Evolutionary conservation across 2,113 vertebrate genomes (phyloP).

Genomic region (Eulemur rufifrons): DNA sequence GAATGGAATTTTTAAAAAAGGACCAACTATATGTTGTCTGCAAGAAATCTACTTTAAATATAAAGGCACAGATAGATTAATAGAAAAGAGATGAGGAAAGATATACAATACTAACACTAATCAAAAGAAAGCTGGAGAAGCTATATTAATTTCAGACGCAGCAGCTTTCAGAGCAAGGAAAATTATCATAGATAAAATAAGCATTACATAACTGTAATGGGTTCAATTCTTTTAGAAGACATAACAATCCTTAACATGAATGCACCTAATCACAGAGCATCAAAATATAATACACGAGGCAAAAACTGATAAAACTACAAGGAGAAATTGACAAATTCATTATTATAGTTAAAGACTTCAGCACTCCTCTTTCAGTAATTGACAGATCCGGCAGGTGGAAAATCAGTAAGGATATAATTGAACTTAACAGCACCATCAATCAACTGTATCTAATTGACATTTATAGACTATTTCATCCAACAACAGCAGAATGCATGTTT

Average conservation of each 20-base stretch:
- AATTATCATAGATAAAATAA: neutral
- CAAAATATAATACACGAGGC: neutral
- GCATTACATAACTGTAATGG: neutral
- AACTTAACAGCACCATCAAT: constrained; percentile 42
- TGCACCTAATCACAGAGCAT: neutral
- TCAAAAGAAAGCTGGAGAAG: neutral
- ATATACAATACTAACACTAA: neutral
- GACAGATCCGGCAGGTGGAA: constrained; percentile 1
- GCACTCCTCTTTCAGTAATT: constrained; percentile 34
- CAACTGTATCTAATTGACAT: constrained; percentile 21
- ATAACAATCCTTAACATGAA: neutral
- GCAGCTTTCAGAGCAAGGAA: neutral
- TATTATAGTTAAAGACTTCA: constrained; percentile 31
- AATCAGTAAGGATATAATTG: constrained; percentile 39
- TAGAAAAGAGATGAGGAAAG: neutral
- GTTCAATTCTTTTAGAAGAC: neutral
- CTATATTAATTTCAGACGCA: neutral
- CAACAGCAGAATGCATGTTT: constrained; percentile 18
- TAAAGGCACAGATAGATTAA: neutral
- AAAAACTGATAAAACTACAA: neutral
- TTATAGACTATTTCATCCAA: constrained; percentile 31
- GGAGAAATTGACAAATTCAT: constrained; percentile 8
- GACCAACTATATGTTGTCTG: neutral
- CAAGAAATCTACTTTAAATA: constrained; percentile 5
- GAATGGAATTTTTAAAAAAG: neutral